Conservation (phyloP, 2,888 invertebrate species). For the Furcula furcula region DNA sequence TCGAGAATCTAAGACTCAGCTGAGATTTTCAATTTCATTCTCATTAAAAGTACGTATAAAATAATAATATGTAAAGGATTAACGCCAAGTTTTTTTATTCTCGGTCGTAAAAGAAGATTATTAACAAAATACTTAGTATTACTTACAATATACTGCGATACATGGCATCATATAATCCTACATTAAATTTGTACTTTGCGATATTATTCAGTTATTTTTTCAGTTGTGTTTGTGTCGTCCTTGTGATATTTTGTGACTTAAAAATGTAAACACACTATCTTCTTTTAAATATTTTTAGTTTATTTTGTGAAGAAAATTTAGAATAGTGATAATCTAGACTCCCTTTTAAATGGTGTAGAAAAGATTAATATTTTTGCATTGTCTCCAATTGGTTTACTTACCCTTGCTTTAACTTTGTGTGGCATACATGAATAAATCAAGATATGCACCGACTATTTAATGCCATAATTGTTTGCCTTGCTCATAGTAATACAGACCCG, state of each 20-base stretch:
- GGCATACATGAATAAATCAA: too few relatives aligned
- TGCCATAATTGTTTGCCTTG: too few relatives aligned
- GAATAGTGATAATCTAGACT: background rate
- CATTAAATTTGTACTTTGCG: conserved; percentile 58
- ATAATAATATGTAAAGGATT: too few relatives aligned
- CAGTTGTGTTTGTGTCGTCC: conserved; percentile 21
- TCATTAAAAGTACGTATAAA: too few relatives aligned
- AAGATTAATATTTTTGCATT: too few relatives aligned
- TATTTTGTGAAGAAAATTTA: background rate
- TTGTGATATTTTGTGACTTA: conserved; percentile 26
- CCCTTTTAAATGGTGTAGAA: background rate
- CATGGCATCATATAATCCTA: conserved; percentile 60
- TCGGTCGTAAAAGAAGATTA: background rate
- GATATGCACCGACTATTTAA: too few relatives aligned
- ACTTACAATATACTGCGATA: conserved; percentile 32
- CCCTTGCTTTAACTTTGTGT: background rate
- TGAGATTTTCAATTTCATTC: too few relatives aligned
- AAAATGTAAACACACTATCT: conserved; percentile 8
- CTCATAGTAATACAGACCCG: too few relatives aligned
- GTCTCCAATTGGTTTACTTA: background rate
- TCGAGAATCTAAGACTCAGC: too few relatives aligned
- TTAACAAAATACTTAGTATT: conserved; percentile 16
- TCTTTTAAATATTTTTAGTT: background rate
- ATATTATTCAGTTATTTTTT: conserved; percentile 23
- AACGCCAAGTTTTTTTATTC: too few relatives aligned